Base-by-base conservation (phyloP, 2,888 invertebrate species). In the Slavum lentiscoides region DNA sequence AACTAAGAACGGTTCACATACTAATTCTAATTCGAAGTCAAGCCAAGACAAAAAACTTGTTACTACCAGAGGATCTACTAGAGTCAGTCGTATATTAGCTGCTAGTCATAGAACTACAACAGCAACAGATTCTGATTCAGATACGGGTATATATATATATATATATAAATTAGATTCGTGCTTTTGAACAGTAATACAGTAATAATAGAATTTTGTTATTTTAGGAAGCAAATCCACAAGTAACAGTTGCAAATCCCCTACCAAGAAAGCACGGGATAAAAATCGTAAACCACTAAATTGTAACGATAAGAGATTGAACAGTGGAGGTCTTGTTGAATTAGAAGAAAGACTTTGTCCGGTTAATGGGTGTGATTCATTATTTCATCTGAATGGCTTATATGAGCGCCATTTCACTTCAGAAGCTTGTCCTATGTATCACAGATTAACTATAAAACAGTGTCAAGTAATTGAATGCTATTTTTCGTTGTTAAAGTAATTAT, bases 381-480 rank as follows among this genome's bases (percentile, higher is more conserved):
- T 96, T 70, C 96, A 96, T 88, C 88, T 96, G 9, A 93, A 94
- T 82, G 96, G 96, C 17, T 90, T 91, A 85, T 89, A 91, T 83
- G 90, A 92, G 6, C 90, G 90, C 43, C 98, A 98, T 88, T 95
- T 96, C 86, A 94, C 96, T 2, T 89, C 94, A 83, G 94, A 96
- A 86, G 95, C 95, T 37, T 98, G 98, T 85, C 97, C 97, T 2
- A 86, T 92, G 76, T 98, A 94, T 88, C 97, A 97, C 87, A 96
- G 97, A 87, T 91, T 91, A 84, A 91, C 92, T 13, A 90, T 91
- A 39, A 90, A 91, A 73, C 91, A 92, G 84, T 93, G 94, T 85
- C 88, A 88, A 87, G 90, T 90, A 86, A 86, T 86, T 85, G 62
- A 9, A 59, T 43, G 43, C 43, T 1, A 43, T 37, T 61, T n/a